Base-by-base conservation (phyloP, 64 coral and sea anemone genomes). In the Montipora sp. region DNA sequence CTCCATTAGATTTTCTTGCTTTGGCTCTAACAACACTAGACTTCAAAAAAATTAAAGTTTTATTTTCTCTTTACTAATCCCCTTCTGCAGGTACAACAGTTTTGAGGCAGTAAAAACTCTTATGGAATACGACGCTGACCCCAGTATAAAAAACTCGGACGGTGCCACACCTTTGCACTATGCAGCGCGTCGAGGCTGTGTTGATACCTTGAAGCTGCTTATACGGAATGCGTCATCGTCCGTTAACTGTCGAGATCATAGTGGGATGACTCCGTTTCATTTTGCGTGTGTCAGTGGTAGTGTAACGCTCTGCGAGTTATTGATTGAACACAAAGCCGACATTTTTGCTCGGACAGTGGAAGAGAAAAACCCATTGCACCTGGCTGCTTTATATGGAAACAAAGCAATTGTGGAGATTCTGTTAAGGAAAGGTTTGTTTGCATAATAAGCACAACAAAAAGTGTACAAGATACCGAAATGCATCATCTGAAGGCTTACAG, bases 81-180 rank as follows among this genome's bases (percentile, higher is more conserved):
- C 44, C 79, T 6, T 66, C 5, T 88, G 5, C 81, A 96, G 95
- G 20, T 93, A 90, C 51, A 96, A 93, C 77, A 80, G 92, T 57
- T 21, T 82, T 10, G 59, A 96, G 43, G 92, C 92, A 2, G 81
- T 84, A 7, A 94, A 94, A 73, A 5, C 87, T 4, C 58, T 96
- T 5, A 46, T 96, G 6, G 81, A 93, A 48, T 76, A 87, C 45
- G 78, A 84, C 16, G 95, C 95, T 73, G 92, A 96, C 58, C 95
- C 95, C 12, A 59, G 80, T 6, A 70, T 83, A 3, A 82, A 67
- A 45, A 73, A 89, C 63, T 80, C 75, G 11, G 89, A 94, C 12
- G 92, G 95, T 3, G 74, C 95, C 5, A 91, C 95, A 18, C 92
- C 95, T 18, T 59, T 96, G 44, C 95, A 96, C 48, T 94, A 93